These are phyloP conservation scores for Ophthalmolycus amberensis DNA, from an alignment of 2,113 vertebrate genomes.

Conservation along the genomic window DNA sequence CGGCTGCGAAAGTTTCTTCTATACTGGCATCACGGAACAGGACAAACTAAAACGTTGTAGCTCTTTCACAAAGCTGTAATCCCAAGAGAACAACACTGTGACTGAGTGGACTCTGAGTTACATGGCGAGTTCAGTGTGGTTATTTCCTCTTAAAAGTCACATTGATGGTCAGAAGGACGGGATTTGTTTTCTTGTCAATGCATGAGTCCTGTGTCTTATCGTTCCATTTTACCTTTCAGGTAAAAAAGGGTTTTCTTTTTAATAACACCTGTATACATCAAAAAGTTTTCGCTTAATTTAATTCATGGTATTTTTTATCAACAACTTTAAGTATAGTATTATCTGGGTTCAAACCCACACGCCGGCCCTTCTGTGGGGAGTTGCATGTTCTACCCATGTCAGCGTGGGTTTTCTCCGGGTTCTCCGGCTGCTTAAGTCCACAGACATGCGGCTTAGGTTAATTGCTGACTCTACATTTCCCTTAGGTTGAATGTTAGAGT, in stretches of 20 bases:
- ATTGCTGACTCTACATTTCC: neutral
- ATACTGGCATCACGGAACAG: slow-evolving; percentile 21
- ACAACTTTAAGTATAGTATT: too few species aligned
- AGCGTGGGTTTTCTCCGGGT: neutral
- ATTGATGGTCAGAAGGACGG: slow-evolving; percentile 1
- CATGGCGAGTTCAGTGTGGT: neutral
- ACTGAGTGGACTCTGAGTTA: slow-evolving; percentile 14
- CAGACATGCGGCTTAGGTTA: neutral
- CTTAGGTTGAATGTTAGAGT: neutral
- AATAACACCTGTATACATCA: neutral
- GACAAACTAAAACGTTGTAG: slow-evolving; percentile 22
- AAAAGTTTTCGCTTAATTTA: neutral
- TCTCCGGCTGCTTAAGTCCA: neutral
- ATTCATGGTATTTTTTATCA: neutral
- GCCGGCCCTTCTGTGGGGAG: neutral
- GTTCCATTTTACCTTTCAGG: neutral
- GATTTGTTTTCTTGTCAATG: neutral
- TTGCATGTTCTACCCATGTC: neutral
- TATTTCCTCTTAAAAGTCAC: slow-evolving; percentile 26
- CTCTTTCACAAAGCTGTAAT: slow-evolving; percentile 14
- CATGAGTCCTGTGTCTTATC: neutral
- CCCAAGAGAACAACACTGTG: slow-evolving; percentile 20
- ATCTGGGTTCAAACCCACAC: too few species aligned
- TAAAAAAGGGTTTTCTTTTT: neutral
- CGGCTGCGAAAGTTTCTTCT: slow-evolving; percentile 32